Evolutionary conservation across 2,113 vertebrate species (phyloP), one percentile per base, ranked within the genome.

Genomic region (Oxyura jamaicensis): DNA sequence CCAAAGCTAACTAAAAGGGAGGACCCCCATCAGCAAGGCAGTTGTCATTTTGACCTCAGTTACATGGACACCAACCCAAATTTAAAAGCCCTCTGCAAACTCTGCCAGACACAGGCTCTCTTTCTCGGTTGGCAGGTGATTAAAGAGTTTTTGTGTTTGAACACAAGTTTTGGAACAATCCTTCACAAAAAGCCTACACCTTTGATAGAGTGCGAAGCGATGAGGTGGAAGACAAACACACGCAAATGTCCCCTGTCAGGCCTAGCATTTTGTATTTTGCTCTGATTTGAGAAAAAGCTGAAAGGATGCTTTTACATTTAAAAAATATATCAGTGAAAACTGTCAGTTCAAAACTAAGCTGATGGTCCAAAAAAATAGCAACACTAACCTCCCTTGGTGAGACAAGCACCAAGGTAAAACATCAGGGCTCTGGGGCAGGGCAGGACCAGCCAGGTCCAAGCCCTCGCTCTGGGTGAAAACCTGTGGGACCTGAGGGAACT

Each of bases 11-110:
- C 7, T 0, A 1, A 5, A 11, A 11, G 7, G 16, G 39, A 5
- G 16, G 25, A 78, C 20, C 29, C 67, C 33, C 78, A 2, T 4
- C 71, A 39, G 4, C 72, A 65, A 2, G 63, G 0, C 0, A 0
- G 39, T 3, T 48, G 41, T 33, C 17, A 1, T 53, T 56, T 23
- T 13, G 53, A 44, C 67, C 71, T 63, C 10, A 0, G 3, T 0
- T 11, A 55, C 20, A 3, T 9, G 35, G 7, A 13, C 7, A 10
- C 1, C 3, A 1, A 10, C 1, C 10, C 71, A 15, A 11, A 0
- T 7, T 8, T 11, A 10, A 46, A 39, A 86, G 14, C 11, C 21
- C 55, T 35, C 56, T 56, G 67, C 28, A 29, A 41, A 14, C 31
- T 4, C 53, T 11, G 3, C 46, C 50, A 7, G 8, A 6, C 5